phyloP scores from a whole-genome alignment of 2,113 vertebrate genomes.

The Echinops telfairi region DNA sequence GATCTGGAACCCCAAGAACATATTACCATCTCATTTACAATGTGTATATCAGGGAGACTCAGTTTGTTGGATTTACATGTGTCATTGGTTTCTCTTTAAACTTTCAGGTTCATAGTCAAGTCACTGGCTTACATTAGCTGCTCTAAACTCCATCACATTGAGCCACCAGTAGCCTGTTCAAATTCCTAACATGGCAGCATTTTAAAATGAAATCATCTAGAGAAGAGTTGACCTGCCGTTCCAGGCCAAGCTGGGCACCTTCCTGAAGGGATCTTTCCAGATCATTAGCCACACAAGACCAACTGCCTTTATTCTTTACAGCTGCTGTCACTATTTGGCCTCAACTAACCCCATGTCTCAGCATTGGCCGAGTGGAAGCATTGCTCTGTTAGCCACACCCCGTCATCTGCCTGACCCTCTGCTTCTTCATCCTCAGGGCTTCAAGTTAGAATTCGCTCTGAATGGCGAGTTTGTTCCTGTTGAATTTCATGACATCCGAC shows the following conservation, averaged over 20 bases:
- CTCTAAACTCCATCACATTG: neutral
- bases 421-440: slow-evolving; percentile 89
- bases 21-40: slow-evolving; percentile 6
- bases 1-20: slow-evolving; percentile 13
- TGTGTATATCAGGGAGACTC: neutral
- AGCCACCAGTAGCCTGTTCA: neutral
- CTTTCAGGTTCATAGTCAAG: neutral
- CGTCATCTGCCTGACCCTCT: slow-evolving; percentile 66
- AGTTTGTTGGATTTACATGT: neutral
- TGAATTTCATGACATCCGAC: slow-evolving; percentile 95
- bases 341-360: neutral
- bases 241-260: neutral
- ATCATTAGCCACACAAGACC: neutral
- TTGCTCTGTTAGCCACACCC: neutral
- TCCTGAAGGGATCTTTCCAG: neutral
- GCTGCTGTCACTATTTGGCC: slow-evolving; percentile 11
- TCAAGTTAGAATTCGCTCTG: slow-evolving; percentile 95
- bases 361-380: neutral
- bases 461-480: slow-evolving; percentile 99
- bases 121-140: slow-evolving; percentile 22
- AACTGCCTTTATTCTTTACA: neutral
- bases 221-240: neutral
- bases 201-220: neutral
- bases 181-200: slow-evolving; percentile 18
- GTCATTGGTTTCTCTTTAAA: slow-evolving; percentile 43